A percentile compares a stretch with the other conserved stretches of the same genome.
phyloP scores from a whole-genome alignment of 35 echinoderm and acorn worm species.

The Ptychodera flava region DNA sequence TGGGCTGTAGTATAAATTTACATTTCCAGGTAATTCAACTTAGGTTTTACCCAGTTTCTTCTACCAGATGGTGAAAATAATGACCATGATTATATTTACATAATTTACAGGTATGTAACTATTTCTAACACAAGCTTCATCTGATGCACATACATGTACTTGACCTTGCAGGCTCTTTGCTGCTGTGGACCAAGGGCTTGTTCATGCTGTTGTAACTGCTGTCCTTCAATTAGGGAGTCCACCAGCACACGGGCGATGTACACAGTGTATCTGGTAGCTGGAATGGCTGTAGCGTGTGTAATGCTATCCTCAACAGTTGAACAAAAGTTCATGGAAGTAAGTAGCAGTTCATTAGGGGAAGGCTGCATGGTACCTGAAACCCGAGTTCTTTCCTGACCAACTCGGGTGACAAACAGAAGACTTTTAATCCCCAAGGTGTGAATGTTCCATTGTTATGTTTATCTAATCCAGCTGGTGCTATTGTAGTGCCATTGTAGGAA shows the following conservation, averaged over 20 bases:
- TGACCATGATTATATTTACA: too few relatives aligned
- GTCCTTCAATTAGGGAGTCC: constrained; percentile 4
- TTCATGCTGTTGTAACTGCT: background rate
- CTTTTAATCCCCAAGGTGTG: background rate
- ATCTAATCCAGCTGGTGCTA: background rate
- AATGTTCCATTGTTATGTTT: background rate
- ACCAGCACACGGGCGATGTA: constrained; percentile 11
- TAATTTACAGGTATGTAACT: too few relatives aligned
- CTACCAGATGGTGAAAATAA: too few relatives aligned
- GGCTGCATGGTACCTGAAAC: background rate
- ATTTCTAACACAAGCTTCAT: too few relatives aligned
- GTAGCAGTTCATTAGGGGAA: background rate
- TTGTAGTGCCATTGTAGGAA: background rate
- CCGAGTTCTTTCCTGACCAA: too few relatives aligned
- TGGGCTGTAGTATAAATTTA: too few relatives aligned
- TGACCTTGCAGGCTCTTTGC: background rate
- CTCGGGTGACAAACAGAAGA: too few relatives aligned
- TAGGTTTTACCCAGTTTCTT: too few relatives aligned
- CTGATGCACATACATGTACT: too few relatives aligned
- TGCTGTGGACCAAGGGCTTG: background rate
- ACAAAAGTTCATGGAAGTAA: constrained; percentile 20
- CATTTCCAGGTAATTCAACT: too few relatives aligned
- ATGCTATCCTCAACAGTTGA: constrained; percentile 12
- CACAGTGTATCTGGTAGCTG: background rate
- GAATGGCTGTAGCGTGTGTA: constrained; percentile 8